phyloP scores from a whole-genome alignment of 2,797 vertebrate species.

The Myotis findleyi region DNA sequence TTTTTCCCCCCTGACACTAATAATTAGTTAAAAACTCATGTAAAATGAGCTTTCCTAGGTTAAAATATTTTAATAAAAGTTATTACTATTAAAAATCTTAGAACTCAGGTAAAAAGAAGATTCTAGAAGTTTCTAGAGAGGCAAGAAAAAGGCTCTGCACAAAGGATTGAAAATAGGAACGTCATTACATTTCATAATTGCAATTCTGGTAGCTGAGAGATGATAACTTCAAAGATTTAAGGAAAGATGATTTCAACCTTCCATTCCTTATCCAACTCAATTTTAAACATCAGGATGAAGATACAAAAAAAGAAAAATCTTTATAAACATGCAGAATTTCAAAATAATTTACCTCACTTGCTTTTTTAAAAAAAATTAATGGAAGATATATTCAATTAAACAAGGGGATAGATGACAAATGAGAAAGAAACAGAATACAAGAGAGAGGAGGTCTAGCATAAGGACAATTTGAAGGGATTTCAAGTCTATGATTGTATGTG shows the following conservation, averaged over 20 bases:
- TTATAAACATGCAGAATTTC: neutral
- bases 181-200: neutral
- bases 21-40: conserved; percentile 77
- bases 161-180: neutral
- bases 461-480: neutral
- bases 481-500: neutral
- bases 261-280: neutral
- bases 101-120: neutral
- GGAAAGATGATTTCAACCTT: neutral
- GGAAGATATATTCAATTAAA: neutral
- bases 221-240: neutral
- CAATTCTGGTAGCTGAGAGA: neutral
- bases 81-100: conserved; percentile 76
- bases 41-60: conserved; percentile 82
- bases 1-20: conserved; percentile 83
- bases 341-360: neutral
- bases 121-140: neutral
- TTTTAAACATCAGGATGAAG: neutral
- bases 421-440: neutral
- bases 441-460: neutral
- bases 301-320: neutral
- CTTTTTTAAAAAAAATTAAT: neutral
- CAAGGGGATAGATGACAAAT: neutral
- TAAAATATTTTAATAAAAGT: conserved; percentile 89
- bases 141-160: neutral